These are phyloP conservation scores for Eupeodes latifasciatus DNA, from an alignment of 2,888 invertebrate species.

Conservation along the genomic window DNA sequence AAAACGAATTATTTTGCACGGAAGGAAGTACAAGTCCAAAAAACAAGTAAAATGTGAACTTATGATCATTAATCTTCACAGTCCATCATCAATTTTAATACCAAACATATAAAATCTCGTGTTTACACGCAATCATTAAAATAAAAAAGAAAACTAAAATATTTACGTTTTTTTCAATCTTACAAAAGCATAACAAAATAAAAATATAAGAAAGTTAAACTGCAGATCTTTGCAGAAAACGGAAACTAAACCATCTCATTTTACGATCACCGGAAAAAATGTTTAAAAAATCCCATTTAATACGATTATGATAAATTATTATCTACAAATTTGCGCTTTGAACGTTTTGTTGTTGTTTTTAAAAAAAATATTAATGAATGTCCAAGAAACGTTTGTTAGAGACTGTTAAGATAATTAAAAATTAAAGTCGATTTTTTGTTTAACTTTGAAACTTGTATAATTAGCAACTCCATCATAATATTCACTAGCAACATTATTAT, in stretches of 20 bases:
- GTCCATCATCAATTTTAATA: not conserved
- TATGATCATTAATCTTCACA: constrained; percentile 6
- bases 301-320: constrained; percentile 18
- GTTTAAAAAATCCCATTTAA: not conserved
- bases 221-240: constrained; percentile 16
- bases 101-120: not conserved
- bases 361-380: not conserved
- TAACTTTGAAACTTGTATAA: not conserved
- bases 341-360: not conserved
- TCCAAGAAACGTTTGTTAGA: not conserved
- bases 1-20: not conserved
- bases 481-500: not conserved
- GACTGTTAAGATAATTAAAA: not conserved
- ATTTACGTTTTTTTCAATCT: not conserved
- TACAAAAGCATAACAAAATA: not conserved
- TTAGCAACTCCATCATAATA: constrained; percentile 20
- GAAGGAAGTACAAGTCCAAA: not conserved
- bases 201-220: constrained; percentile 4
- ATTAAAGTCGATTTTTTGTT: not conserved
- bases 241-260: constrained; percentile 9
- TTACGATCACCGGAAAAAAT: constrained; percentile 10
- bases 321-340: not conserved
- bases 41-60: not conserved
- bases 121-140: constrained; percentile 2
- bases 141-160: not conserved